These are phyloP conservation scores for Brienomyrus longianalis DNA, from an alignment of 2,113 vertebrate species.

Conservation along the genomic window DNA sequence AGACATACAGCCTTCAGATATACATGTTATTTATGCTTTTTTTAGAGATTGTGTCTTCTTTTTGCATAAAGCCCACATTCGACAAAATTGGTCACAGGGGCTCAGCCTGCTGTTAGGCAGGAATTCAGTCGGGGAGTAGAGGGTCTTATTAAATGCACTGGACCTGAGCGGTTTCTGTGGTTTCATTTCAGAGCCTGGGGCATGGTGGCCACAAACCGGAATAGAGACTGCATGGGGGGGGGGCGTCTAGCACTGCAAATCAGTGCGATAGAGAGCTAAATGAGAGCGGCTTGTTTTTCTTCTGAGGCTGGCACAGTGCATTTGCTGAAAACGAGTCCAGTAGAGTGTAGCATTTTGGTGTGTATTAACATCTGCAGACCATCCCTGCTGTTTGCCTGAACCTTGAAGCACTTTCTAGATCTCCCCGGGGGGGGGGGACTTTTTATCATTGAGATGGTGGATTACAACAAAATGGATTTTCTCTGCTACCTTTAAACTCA, in stretches of 20 bases:
- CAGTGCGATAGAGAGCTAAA: background rate
- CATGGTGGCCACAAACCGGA: background rate
- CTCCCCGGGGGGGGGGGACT: too few relatives aligned
- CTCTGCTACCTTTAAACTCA: background rate
- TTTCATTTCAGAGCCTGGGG: constrained; percentile 21
- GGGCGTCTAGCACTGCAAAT: background rate
- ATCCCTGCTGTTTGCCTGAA: background rate
- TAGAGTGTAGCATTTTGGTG: background rate
- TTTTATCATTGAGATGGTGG: background rate
- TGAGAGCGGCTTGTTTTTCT: background rate
- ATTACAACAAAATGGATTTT: background rate
- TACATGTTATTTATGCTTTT: background rate
- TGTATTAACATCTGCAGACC: background rate
- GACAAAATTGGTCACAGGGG: constrained; percentile 12
- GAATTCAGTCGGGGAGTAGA: constrained; percentile 5
- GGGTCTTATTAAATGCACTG: constrained; percentile 27
- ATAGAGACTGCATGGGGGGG: background rate
- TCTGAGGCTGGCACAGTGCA: background rate
- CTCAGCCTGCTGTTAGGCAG: background rate
- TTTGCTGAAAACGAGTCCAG: background rate
- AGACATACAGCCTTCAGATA: constrained; percentile 17
- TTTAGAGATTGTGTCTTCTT: background rate
- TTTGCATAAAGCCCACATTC: background rate
- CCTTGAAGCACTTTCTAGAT: background rate
- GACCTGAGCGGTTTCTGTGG: constrained; percentile 16